phyloP scores from a whole-genome alignment of 2,888 invertebrate species.

The Macaria notata region DNA sequence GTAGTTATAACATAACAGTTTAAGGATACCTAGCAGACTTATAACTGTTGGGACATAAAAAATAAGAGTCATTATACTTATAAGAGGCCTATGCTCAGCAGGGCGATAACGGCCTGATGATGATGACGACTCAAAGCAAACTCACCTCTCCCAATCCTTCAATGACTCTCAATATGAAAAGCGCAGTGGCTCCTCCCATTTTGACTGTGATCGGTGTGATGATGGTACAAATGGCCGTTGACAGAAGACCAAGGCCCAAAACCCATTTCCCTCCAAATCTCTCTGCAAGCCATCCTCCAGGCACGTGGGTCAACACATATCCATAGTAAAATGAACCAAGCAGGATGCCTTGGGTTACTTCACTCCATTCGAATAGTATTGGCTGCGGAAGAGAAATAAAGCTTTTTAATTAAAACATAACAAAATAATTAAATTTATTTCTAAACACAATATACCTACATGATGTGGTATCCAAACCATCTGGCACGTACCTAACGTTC shows the following conservation, averaged over 20 bases:
- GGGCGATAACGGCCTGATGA: no score
- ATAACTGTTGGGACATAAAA: no score
- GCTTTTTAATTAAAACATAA: no score
- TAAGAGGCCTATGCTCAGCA: no score
- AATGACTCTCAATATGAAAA: constrained; percentile 80
- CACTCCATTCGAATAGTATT: constrained; percentile 84
- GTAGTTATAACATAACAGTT: no score
- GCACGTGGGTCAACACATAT: constrained; percentile 91
- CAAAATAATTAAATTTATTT: no score
- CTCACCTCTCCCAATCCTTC: constrained; percentile 86
- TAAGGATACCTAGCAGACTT: no score
- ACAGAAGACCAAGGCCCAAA: constrained; percentile 89
- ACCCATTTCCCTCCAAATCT: constrained; percentile 93
- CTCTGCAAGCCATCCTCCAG: constrained; percentile 91
- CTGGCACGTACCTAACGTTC: no score
- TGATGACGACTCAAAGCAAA: constrained; percentile 9
- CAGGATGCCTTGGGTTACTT: constrained; percentile 88
- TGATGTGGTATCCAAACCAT: no score
- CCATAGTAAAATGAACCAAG: constrained; percentile 93
- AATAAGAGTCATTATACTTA: no score
- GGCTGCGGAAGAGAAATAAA: constrained; percentile 36
- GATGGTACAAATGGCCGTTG: constrained; percentile 90
- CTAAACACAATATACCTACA: no score
- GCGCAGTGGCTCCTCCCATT: constrained; percentile 75
- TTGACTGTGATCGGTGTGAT: constrained; percentile 88